Base-by-base conservation (phyloP, 2,888 invertebrate species). In the Cheilosia grossa region DNA sequence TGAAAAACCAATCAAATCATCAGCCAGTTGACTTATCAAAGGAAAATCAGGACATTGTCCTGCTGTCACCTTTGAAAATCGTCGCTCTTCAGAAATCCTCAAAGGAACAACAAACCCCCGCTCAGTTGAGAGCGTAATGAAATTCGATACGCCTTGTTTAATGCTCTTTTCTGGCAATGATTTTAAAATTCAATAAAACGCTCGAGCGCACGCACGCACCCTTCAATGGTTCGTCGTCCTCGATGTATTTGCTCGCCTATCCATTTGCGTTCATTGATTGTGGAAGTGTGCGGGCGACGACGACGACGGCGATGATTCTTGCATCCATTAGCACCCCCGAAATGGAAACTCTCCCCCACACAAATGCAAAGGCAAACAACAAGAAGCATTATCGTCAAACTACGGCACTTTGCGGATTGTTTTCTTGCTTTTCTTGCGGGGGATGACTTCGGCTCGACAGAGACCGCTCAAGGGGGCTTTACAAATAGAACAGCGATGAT, bases 111-210 rank as follows among this genome's bases (percentile, higher is more conserved):
- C 51, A 24, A 69, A 67, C 27, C 72, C 44, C 64, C 53, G 53
- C 49, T 37, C 49, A 49, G 21, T 56, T 15, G 15, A 17, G 10
- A 61, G 64, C 83, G 89, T 92, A 92, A 92, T 92, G 92, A 92
- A 92, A 92, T 92, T 91, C 90, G 91, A 92, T 92, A 92, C 90
- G 92, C 92, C 92, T 92, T 90, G 91, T 92, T 91, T 91, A 91
- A 91, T 91, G 91, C 91, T 91, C 91, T 90, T 91, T 91, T 90
- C 90, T 73, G 86, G 82, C 82, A 82, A 86, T 86, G 86, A 86
- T 82, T 86, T 86, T 86, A 86, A 79, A 82, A 86, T 86, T 87
- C 86, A 87, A 87, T 87, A 87, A 87, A 87, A 87, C 87, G 88
- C 88, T 86, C 83, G 85, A 87, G 70, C 79, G 86, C 82, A 82